Evolutionary conservation across 35 echinoderm and acorn worm genomes (phyloP).

Genomic region (Acanthaster planci): DNA sequence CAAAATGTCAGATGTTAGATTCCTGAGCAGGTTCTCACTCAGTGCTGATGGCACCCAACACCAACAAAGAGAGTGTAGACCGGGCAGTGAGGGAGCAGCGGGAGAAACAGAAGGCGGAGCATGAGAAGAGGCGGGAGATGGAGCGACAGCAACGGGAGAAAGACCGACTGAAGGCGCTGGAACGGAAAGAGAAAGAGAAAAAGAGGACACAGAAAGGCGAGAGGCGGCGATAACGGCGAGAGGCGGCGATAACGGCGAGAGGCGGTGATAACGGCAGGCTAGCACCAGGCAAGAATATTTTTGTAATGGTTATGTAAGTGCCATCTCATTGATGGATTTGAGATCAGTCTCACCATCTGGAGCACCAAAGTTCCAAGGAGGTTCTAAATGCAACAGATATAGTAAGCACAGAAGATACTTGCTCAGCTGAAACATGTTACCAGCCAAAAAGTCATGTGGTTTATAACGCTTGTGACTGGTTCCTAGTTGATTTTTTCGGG

Average conservation of each 20-base stretch:
- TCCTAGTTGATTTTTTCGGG: too few species aligned
- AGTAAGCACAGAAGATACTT: background rate
- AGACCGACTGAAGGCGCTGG: slow-evolving; percentile 9
- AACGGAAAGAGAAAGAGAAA: slow-evolving; percentile 33
- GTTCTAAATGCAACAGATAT: background rate
- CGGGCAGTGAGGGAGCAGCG: background rate
- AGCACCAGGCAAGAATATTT: background rate
- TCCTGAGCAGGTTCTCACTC: background rate
- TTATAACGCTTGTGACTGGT: background rate
- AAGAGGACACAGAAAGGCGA: slow-evolving; percentile 39
- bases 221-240: background rate
- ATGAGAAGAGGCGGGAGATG: slow-evolving; percentile 16
- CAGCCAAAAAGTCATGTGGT: background rate
- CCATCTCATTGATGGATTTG: too few species aligned
- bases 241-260: background rate
- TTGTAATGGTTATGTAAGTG: too few species aligned
- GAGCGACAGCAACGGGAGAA: slow-evolving; percentile 24
- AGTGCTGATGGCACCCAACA: slow-evolving; percentile 18
- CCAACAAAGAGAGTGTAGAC: background rate
- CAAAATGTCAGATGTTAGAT: background rate
- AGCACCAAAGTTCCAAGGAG: background rate
- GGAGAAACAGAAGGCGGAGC: slow-evolving; percentile 4
- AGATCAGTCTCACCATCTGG: too few species aligned
- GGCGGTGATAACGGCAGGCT: slow-evolving; percentile 1
- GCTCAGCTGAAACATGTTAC: background rate